Percentiles rank a stretch among this genome's conserved stretches.
These are phyloP conservation scores for Pithys albifrons DNA, from an alignment of 2,113 vertebrate genomes.

Conservation along the genomic window DNA sequence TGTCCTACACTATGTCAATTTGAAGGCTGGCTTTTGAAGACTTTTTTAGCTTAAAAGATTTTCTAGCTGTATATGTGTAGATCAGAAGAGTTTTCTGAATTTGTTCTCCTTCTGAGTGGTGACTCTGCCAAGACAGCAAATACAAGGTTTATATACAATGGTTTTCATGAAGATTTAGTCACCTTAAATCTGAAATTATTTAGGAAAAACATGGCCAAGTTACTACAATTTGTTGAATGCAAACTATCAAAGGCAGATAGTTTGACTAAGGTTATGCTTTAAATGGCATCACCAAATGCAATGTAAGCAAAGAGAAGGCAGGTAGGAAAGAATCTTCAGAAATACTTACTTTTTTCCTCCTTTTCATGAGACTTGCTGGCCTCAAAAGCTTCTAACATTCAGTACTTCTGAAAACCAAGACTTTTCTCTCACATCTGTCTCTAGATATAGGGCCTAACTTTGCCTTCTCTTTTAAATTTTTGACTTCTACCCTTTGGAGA, in stretches of 20 bases:
- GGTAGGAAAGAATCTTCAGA: background rate
- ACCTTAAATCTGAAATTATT: background rate
- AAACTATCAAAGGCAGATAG: background rate
- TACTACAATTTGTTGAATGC: background rate
- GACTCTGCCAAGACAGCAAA: constrained; percentile 24
- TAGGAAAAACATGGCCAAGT: background rate
- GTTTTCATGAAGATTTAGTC: constrained; percentile 27
- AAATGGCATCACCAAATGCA: background rate
- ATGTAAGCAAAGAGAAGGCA: background rate
- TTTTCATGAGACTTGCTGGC: background rate
- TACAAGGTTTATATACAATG: background rate
- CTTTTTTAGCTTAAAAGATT: constrained; percentile 29
- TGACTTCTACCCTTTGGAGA: background rate
- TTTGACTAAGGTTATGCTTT: background rate
- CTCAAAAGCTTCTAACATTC: background rate
- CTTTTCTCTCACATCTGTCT: background rate
- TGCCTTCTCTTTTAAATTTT: background rate
- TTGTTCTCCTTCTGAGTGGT: background rate
- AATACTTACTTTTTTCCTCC: rapidly evolving
- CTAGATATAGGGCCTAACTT: background rate
- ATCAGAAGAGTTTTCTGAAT: constrained; percentile 33
- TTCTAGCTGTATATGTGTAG: constrained; percentile 39
- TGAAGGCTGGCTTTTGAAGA: background rate
- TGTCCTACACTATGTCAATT: background rate
- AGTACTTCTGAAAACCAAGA: background rate